These are phyloP conservation scores for Dipodomys merriami DNA, from an alignment of 2,113 vertebrate species.

Conservation along the genomic window DNA sequence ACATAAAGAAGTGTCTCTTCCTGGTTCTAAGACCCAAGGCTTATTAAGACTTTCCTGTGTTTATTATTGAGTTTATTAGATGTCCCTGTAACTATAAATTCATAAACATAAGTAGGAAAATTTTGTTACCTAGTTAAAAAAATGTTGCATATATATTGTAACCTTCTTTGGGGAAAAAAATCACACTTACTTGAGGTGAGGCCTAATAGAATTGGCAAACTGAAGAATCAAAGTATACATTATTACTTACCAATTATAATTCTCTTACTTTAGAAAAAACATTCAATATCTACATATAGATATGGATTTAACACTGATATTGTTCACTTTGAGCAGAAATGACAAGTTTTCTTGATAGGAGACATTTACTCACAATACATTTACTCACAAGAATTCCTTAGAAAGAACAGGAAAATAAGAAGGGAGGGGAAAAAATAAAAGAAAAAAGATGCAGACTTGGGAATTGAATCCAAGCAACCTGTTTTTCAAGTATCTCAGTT, in stretches of 20 bases:
- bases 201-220: background rate
- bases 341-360: background rate
- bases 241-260: background rate
- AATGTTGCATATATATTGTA: background rate
- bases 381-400: background rate
- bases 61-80: background rate
- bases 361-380: background rate
- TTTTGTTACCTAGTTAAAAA: background rate
- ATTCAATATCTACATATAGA: background rate
- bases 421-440: background rate
- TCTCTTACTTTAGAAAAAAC: background rate
- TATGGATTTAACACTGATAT: background rate
- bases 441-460: background rate
- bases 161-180: background rate
- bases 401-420: background rate
- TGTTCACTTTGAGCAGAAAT: background rate
- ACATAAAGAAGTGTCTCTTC: fast-evolving
- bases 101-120: background rate
- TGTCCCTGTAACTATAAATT: background rate
- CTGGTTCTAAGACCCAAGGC: background rate
- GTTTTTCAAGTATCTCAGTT: background rate
- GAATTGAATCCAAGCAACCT: background rate
- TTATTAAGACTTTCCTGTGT: background rate
- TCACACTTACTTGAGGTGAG: background rate
- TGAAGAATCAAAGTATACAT: background rate